A percentile compares a stretch with the other conserved stretches of the same genome.
Conservation (phyloP, 2,113 vertebrate genomes). For the Lutjanus erythropterus region DNA sequence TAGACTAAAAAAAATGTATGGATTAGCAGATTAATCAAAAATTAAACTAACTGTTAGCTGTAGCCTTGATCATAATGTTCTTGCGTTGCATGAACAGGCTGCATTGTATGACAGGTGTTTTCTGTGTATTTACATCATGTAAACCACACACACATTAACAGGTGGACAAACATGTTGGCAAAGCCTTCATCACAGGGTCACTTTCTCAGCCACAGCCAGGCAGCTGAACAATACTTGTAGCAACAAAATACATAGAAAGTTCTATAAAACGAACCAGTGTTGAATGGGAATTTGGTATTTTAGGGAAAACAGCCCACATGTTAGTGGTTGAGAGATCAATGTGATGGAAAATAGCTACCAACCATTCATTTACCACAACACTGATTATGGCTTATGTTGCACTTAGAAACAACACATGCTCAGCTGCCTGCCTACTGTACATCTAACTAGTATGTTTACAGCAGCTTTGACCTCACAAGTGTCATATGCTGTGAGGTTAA, state of each 20-base stretch:
- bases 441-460: not conserved
- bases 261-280: not conserved
- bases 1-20: too few relatives aligned
- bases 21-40: too few relatives aligned
- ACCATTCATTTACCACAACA: not conserved
- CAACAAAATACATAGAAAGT: not conserved
- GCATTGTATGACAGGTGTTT: constrained; percentile 2
- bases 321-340: too few relatives aligned
- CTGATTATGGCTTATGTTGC: not conserved
- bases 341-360: not conserved
- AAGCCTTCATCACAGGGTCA: not conserved
- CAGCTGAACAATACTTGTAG: not conserved
- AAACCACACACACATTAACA: constrained; percentile 33
- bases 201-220: constrained; percentile 1
- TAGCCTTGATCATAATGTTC: too few relatives aligned
- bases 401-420: not conserved
- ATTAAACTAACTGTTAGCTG: too few relatives aligned
- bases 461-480: constrained; percentile 7
- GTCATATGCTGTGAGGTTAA: constrained; percentile 17
- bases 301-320: not conserved
- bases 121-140: constrained; percentile 14
- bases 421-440: not conserved
- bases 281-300: not conserved
- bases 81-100: not conserved
- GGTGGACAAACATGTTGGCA: constrained; percentile 32